Percentiles rank a stretch among this genome's conserved stretches.
Conservation (phyloP, 2,113 vertebrate genomes). For the Phainopepla nitens region DNA sequence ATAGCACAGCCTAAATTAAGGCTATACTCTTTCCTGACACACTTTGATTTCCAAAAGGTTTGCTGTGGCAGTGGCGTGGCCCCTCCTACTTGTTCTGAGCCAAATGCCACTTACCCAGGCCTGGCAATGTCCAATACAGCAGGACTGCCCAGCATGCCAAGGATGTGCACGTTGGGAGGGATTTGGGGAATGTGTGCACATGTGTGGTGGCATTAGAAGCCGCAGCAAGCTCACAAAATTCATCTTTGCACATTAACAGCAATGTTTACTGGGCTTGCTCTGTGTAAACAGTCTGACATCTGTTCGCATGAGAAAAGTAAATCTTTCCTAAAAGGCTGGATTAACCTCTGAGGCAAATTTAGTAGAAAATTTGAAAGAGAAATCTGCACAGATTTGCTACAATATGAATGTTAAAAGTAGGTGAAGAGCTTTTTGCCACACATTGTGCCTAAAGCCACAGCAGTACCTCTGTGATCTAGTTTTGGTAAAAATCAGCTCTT, state of each 20-base stretch:
- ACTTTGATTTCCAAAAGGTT: not conserved
- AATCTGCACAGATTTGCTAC: not conserved
- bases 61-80: not conserved
- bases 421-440: not conserved
- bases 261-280: not conserved
- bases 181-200: not conserved
- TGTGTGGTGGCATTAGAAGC: not conserved
- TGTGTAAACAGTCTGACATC: slow-evolving; percentile 37
- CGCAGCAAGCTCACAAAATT: not conserved
- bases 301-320: slow-evolving; percentile 45
- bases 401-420: not conserved
- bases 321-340: slow-evolving; percentile 34
- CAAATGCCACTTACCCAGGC: not conserved
- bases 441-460: not conserved
- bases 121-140: fast-evolving
- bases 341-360: slow-evolving; percentile 33
- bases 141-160: not conserved
- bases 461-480: not conserved
- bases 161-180: fast-evolving
- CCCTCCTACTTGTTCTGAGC: not conserved
- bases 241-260: not conserved
- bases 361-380: slow-evolving; percentile 16
- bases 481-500: not conserved
- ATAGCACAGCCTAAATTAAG: not conserved
- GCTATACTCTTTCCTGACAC: not conserved